These are phyloP conservation scores for Erythrocercus mccallii DNA, from an alignment of 2,113 vertebrate species.

Conservation along the genomic window DNA sequence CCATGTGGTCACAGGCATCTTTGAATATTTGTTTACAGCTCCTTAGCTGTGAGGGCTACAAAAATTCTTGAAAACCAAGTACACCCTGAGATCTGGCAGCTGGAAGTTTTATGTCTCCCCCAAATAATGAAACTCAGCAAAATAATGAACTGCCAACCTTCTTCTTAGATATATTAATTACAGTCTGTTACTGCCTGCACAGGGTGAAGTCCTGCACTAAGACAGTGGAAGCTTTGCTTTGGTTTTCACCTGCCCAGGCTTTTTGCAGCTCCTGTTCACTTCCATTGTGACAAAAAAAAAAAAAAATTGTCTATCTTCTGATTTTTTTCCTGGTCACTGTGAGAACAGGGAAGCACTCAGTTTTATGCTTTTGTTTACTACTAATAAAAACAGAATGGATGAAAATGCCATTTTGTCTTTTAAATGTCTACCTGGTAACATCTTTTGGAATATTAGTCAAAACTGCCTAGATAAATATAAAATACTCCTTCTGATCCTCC, in stretches of 20 bases:
- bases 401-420: background rate
- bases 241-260: background rate
- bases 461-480: background rate
- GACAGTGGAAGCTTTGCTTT: background rate
- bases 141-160: background rate
- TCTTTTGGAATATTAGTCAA: background rate
- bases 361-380: background rate
- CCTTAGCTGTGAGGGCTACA: background rate
- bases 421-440: background rate
- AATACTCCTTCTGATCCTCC: background rate
- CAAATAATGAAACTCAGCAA: background rate
- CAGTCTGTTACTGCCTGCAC: background rate
- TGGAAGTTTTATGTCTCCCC: background rate
- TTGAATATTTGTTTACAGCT: background rate
- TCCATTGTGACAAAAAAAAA: background rate
- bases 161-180: background rate
- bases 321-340: background rate
- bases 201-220: background rate
- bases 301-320: background rate
- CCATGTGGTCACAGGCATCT: background rate
- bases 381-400: background rate
- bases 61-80: background rate
- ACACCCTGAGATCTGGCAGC: background rate
- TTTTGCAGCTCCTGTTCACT: background rate
- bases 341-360: background rate